phyloP scores from a whole-genome alignment of 2,797 vertebrate genomes.

The Eulemur rubriventer region DNA sequence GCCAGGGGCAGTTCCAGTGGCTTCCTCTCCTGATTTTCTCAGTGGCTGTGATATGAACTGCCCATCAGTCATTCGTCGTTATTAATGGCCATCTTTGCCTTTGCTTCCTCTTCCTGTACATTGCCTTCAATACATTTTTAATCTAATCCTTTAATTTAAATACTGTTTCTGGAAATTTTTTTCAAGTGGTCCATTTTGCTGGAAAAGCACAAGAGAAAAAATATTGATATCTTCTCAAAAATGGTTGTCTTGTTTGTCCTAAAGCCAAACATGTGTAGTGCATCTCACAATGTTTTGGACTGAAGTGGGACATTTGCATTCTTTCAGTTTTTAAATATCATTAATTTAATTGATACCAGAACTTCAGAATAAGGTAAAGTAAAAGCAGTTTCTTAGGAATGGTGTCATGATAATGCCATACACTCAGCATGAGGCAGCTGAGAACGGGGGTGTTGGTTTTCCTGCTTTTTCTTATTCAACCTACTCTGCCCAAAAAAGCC shows the following conservation, averaged over 20 bases:
- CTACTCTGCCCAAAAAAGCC: background rate
- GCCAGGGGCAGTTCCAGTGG: too few relatives aligned
- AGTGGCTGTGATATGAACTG: background rate
- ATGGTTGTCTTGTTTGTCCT: background rate
- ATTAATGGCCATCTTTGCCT: background rate
- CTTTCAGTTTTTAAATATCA: background rate
- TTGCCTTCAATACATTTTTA: background rate
- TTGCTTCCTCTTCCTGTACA: background rate
- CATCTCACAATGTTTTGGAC: background rate
- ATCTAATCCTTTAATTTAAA: background rate
- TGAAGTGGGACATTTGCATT: background rate
- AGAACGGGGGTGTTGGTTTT: background rate
- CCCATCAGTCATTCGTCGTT: background rate
- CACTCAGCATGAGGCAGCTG: background rate
- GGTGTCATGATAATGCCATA: background rate
- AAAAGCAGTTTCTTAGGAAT: background rate
- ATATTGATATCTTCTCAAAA: background rate
- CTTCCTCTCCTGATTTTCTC: background rate
- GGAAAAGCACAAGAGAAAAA: background rate
- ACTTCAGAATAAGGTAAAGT: background rate
- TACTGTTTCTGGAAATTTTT: background rate
- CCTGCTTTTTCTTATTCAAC: background rate
- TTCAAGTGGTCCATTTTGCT: background rate
- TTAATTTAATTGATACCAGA: background rate
- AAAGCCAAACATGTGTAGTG: background rate